Base-by-base conservation (phyloP, 92 coral and sea anemone genomes). In the Nematostella vectensis region DNA sequence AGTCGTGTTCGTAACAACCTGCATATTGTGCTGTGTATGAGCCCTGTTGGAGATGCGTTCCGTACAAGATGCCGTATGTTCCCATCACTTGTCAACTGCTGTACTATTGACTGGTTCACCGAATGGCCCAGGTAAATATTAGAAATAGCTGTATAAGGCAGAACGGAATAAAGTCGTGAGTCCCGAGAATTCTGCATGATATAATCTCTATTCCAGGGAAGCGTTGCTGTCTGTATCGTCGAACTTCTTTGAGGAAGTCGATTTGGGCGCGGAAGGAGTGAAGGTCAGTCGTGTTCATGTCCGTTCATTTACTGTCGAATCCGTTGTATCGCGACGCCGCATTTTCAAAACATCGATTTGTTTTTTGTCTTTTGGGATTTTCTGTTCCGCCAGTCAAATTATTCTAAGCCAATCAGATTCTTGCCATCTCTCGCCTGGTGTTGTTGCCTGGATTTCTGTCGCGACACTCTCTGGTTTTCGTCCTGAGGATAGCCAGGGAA, bases 41-140 rank as follows among this genome's bases (percentile, higher is more conserved):
- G 97, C 65, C 97, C 97, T 9, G 97, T 89, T 19, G 97, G 97
- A 0, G 97, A 89, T 51, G 97, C 97, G 0, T 89, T 89, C 72
- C 89, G 97, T 25, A 89, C 97, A 3, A 79, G 97, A 52, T 89
- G 97, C 37, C 80, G 97, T 1, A 89, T 89, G 97, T 89, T 89
- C 50, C 97, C 97, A 0, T 89, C 97, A 3, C 77, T 89, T 25
- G 97, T 89, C 37, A 89, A 89, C 56, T 89, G 97, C 49, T 89
- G 97, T 61, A 89, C 97, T 2, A 89, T 89, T 31, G 97, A 89
- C 69, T 89, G 97, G 97, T 89, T 89, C 58, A 91, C 79, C 2
- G 98, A 91, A 49, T 91, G 98, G 98, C 98, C 98, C 29, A 85
- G 96, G 97, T 89, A 21, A n/a, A 78, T 15, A 19, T 15, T 40